Conservation (phyloP, 2,113 vertebrate species). For the Lamprotornis superbus region DNA sequence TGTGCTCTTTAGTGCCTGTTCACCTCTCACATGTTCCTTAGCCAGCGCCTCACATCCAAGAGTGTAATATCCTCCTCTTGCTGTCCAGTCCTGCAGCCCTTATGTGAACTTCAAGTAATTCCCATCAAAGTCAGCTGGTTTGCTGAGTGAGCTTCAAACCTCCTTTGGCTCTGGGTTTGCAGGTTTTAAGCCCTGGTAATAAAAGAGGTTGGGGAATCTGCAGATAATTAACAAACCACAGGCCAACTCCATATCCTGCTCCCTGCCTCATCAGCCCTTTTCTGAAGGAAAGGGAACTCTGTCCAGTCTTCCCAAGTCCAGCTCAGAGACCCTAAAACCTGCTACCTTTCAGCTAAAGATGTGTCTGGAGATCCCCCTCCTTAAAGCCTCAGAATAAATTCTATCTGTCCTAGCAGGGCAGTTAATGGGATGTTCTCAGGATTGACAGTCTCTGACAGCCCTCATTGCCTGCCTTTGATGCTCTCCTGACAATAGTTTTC, state of each 20-base stretch:
- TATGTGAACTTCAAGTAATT: constrained; percentile 43
- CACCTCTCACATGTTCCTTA: constrained; percentile 39
- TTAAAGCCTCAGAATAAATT: not conserved
- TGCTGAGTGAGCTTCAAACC: constrained; percentile 46
- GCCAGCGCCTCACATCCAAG: constrained; percentile 62
- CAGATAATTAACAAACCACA: constrained; percentile 7
- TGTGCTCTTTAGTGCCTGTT: constrained; percentile 59
- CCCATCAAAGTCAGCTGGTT: constrained; percentile 58
- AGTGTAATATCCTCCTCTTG: constrained; percentile 54
- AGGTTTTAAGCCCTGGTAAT: constrained; percentile 39
- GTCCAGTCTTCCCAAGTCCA: not conserved
- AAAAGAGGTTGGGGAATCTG: constrained; percentile 25
- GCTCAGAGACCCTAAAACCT: not conserved
- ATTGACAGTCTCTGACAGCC: not conserved
- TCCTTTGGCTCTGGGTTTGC: constrained; percentile 10
- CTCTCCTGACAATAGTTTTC: constrained; percentile 4
- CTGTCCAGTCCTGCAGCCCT: constrained; percentile 50
- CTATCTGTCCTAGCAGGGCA: not conserved
- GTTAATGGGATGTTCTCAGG: not conserved
- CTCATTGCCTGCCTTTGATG: not conserved
- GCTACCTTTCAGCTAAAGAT: not conserved
- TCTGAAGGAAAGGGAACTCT: not conserved
- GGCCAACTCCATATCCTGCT: constrained; percentile 35
- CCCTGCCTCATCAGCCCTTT: constrained; percentile 31
- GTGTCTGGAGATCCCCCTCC: not conserved